A percentile compares a stretch with the other conserved stretches of the same genome.
These are phyloP conservation scores for Endomychus coccineus DNA, from an alignment of 2,888 invertebrate species.

Conservation along the genomic window DNA sequence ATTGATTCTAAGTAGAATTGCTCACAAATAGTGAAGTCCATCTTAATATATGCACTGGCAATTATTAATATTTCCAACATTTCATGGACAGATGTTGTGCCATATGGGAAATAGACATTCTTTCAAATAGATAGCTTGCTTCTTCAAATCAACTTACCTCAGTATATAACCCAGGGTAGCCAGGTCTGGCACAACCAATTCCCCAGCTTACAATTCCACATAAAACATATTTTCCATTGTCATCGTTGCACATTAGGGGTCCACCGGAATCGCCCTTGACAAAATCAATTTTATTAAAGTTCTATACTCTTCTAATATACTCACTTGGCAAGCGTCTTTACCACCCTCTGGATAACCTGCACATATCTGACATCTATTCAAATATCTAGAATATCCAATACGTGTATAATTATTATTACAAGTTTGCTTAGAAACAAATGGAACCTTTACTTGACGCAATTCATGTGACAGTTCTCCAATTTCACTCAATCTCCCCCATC, in stretches of 20 bases:
- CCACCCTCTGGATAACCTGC: conserved; percentile 25
- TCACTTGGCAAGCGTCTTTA: conserved; percentile 31
- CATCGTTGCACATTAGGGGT: conserved; percentile 34
- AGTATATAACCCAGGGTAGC: conserved; percentile 39
- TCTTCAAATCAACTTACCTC: conserved; percentile 21
- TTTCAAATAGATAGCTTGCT: too few relatives aligned
- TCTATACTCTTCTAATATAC: neutral
- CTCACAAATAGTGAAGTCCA: too few relatives aligned
- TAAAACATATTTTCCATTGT: conserved; percentile 34
- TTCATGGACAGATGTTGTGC: too few relatives aligned
- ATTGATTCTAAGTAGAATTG: too few relatives aligned
- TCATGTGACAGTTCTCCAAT: conserved; percentile 20
- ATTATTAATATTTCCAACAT: too few relatives aligned
- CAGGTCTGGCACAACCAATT: conserved; percentile 36
- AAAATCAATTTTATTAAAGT: neutral
- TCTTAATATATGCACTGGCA: too few relatives aligned
- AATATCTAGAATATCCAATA: conserved; percentile 23
- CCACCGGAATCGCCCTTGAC: conserved; percentile 43
- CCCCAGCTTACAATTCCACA: conserved; percentile 44
- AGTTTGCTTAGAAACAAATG: conserved; percentile 21
- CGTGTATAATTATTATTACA: conserved; percentile 23
- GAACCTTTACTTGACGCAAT: conserved; percentile 23
- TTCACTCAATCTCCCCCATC: conserved; percentile 29
- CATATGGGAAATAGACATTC: too few relatives aligned
- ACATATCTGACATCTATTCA: conserved; percentile 29